A percentile compares a stretch with the other conserved stretches of the same genome.
Evolutionary conservation across 2,113 vertebrate genomes (phyloP).

Genomic region (Odontophorus gujanensis): DNA sequence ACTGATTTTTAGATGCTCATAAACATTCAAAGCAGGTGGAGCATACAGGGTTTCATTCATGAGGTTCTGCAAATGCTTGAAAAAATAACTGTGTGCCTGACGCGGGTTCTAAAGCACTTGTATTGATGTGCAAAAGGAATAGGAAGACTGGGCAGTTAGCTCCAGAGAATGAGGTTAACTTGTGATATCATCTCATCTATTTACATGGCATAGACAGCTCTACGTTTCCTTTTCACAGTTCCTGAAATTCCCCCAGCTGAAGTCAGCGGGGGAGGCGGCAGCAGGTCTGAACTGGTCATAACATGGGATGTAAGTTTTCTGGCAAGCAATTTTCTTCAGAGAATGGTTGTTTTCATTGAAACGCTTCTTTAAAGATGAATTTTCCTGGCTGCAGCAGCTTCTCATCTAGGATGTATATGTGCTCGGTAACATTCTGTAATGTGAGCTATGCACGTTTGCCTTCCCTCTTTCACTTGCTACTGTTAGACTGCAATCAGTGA

Average conservation of each 20-base stretch:
- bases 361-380: neutral
- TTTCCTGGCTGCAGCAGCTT: slow-evolving; percentile 9
- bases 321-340: neutral
- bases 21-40: neutral
- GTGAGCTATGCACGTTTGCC: neutral
- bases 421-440: neutral
- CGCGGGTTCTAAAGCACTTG: neutral
- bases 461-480: neutral
- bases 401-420: neutral
- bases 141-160: accelerated
- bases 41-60: neutral
- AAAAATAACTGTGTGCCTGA: neutral
- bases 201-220: neutral
- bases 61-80: neutral
- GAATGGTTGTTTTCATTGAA: neutral
- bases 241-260: slow-evolving; percentile 93
- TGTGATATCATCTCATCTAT: neutral
- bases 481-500: neutral
- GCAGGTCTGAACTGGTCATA: slow-evolving; percentile 96
- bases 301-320: slow-evolving; percentile 95
- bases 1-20: neutral
- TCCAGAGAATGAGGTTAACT: neutral
- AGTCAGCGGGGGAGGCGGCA: slow-evolving; percentile 94
- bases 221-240: slow-evolving; percentile 77
- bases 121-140: neutral